phyloP scores from a whole-genome alignment of 2,797 vertebrate genomes.

The Helicolenus hilgendorfi region DNA sequence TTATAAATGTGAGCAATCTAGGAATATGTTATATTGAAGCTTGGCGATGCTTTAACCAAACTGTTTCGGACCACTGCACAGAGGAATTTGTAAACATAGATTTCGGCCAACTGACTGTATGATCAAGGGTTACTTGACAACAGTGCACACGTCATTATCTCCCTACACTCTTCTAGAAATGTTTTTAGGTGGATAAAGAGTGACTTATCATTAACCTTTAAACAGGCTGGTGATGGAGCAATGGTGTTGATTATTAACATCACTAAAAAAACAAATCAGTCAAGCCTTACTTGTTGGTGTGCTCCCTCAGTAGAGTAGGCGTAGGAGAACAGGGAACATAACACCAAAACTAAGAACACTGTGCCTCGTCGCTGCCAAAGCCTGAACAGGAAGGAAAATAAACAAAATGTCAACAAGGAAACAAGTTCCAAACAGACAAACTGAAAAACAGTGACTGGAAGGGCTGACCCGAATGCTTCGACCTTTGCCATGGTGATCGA shows the following conservation, averaged over 20 bases:
- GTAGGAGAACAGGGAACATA: conserved; percentile 91
- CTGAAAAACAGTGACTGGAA: no score
- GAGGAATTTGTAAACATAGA: conserved; percentile 27
- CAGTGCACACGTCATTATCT: conserved; percentile 36
- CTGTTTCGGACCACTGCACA: neutral
- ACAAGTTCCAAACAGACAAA: neutral
- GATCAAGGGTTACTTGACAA: conserved; percentile 71
- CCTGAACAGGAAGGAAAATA: conserved; percentile 79
- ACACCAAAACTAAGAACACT: conserved; percentile 91
- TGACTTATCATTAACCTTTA: conserved; percentile 78
- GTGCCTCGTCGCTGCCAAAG: conserved; percentile 94
- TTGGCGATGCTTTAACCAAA: conserved; percentile 3
- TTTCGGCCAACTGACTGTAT: neutral
- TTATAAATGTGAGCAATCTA: neutral
- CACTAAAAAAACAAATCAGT: neutral
- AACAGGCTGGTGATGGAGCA: conserved; percentile 29
- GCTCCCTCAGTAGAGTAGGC: conserved; percentile 95
- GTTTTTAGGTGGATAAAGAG: conserved; percentile 11
- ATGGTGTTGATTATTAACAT: conserved; percentile 66
- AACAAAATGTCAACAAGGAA: neutral
- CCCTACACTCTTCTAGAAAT: neutral
- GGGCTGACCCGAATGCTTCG: no score
- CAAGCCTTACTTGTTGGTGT: conserved; percentile 94
- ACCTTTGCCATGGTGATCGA: no score
- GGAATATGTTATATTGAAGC: neutral